A percentile compares a stretch with the other conserved stretches of the same genome.
phyloP scores from a whole-genome alignment of 1,140 invertebrate genomes.

The Dolichoris vasculosae region DNA sequence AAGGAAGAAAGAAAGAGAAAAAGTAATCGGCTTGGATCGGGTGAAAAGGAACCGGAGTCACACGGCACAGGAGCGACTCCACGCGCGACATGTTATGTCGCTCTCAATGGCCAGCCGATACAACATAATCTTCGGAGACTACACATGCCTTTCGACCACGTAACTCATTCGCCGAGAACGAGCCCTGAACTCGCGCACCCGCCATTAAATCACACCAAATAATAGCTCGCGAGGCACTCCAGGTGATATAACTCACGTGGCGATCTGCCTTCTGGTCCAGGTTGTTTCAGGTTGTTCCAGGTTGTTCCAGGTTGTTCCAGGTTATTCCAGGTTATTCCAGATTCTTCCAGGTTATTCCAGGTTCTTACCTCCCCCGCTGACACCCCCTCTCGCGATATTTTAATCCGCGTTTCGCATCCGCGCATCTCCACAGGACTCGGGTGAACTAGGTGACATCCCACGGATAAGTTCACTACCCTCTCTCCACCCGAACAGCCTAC shows the following conservation, averaged over 20 bases:
- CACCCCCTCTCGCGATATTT: slow-evolving; percentile 4
- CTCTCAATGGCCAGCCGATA: not conserved
- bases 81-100: not conserved
- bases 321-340: too few species aligned
- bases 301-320: too few species aligned
- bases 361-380: too few species aligned
- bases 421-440: too few species aligned
- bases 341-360: too few species aligned
- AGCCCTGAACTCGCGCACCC: slow-evolving; percentile 34
- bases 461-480: too few species aligned
- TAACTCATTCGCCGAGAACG: slow-evolving; percentile 17
- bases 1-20: not conserved
- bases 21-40: not conserved
- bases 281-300: too few species aligned
- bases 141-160: not conserved
- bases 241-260: slow-evolving; percentile 24
- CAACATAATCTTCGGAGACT: slow-evolving; percentile 50
- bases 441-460: too few species aligned
- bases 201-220: slow-evolving; percentile 51
- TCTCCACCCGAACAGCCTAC: too few species aligned
- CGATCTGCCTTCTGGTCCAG: not conserved
- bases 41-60: not conserved
- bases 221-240: slow-evolving; percentile 43
- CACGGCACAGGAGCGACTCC: not conserved
- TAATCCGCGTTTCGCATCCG: not conserved